Evolutionary conservation across 2,888 invertebrate genomes (phyloP).

Genomic region (Brachyptera risi): DNA sequence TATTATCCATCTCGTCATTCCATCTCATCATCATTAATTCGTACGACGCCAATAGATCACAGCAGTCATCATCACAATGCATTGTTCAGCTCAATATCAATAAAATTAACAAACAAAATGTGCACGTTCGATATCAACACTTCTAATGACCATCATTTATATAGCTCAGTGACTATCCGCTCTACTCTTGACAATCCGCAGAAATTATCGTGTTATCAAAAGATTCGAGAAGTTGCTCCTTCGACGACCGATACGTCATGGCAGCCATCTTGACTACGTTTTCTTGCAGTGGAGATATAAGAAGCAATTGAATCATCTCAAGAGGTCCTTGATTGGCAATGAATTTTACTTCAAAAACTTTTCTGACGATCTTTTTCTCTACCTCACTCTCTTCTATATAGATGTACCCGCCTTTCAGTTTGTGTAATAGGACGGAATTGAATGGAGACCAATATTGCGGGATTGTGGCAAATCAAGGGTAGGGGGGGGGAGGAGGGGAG

Average conservation of each 20-base stretch:
- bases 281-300: too few relatives aligned
- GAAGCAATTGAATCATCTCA: conserved; percentile 3
- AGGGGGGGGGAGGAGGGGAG: conserved; percentile 1
- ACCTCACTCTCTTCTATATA: neutral
- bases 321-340: conserved; percentile 16
- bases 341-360: too few relatives aligned
- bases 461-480: conserved; percentile 30
- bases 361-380: neutral
- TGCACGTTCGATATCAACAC: too few relatives aligned
- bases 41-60: too few relatives aligned
- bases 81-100: too few relatives aligned
- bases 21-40: too few relatives aligned
- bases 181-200: conserved; percentile 18
- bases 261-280: neutral
- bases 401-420: conserved; percentile 23
- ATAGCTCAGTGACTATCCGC: too few relatives aligned
- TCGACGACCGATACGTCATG: neutral
- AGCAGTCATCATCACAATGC: too few relatives aligned
- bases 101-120: too few relatives aligned
- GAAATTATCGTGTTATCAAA: conserved; percentile 28
- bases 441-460: conserved; percentile 31
- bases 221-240: conserved; percentile 1
- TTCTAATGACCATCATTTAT: too few relatives aligned
- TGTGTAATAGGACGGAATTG: conserved; percentile 31
- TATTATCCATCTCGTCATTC: too few relatives aligned